phyloP scores from a whole-genome alignment of 2,113 vertebrate genomes.

The Ciconia boyciana region DNA sequence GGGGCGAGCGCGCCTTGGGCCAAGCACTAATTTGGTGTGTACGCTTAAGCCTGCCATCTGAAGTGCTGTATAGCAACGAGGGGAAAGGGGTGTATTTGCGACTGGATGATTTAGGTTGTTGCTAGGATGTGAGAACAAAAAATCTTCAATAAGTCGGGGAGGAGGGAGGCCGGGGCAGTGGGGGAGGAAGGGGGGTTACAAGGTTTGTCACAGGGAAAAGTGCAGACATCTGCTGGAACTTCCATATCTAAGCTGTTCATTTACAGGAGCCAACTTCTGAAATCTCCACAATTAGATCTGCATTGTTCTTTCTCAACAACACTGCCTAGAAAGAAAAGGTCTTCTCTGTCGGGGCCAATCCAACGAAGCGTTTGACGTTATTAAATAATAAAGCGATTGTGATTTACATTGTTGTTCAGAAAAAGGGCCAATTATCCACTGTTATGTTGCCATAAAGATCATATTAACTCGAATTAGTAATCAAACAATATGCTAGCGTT shows the following conservation, averaged over 20 bases:
- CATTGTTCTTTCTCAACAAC: constrained; percentile 84
- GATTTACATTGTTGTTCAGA: constrained; percentile 88
- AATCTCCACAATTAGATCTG: constrained; percentile 85
- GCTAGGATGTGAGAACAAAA: constrained; percentile 75
- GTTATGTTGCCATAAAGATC: constrained; percentile 92
- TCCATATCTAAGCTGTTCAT: constrained; percentile 82
- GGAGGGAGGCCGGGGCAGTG: constrained; percentile 32
- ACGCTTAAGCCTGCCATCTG: constrained; percentile 42
- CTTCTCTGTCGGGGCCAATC: constrained; percentile 85
- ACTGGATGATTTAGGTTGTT: constrained; percentile 76
- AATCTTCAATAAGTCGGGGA: constrained; percentile 62
- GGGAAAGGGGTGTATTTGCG: constrained; percentile 65
- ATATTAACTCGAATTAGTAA: constrained; percentile 94
- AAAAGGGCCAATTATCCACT: constrained; percentile 91
- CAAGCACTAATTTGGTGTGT: constrained; percentile 36
- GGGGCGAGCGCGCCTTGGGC: background rate
- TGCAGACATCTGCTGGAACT: constrained; percentile 76
- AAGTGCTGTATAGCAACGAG: constrained; percentile 51
- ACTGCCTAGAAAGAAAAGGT: constrained; percentile 81
- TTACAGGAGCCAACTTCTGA: constrained; percentile 85
- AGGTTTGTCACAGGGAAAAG: constrained; percentile 63
- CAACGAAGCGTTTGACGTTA: constrained; percentile 94
- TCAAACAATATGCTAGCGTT: constrained; percentile 84
- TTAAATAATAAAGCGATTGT: constrained; percentile 98
- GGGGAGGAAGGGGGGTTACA: constrained; percentile 36